Evolutionary conservation across 2,113 vertebrate genomes (phyloP).

Genomic region (Saiga tatarica): DNA sequence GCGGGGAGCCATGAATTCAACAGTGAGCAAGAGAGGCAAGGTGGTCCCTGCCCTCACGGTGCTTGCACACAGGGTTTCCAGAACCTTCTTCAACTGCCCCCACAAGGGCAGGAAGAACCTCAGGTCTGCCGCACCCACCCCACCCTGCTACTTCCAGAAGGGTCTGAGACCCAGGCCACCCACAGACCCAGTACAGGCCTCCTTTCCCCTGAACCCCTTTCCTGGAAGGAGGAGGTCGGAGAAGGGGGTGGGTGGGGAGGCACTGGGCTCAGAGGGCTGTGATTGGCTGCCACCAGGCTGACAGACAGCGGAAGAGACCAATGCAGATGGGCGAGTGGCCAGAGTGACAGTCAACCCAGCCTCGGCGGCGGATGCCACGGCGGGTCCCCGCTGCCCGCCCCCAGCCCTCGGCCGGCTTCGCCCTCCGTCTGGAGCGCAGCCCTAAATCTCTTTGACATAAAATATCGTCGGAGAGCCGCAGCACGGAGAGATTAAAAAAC

Average conservation of each 20-base stretch:
- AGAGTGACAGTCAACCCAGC: background rate
- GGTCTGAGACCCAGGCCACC: background rate
- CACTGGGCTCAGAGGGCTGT: background rate
- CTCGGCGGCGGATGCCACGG: background rate
- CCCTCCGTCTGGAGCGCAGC: constrained; percentile 42
- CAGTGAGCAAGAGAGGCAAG: accelerated
- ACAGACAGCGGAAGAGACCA: constrained; percentile 47
- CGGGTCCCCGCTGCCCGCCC: background rate
- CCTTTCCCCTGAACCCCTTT: background rate
- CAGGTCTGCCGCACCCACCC: background rate
- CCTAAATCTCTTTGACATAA: constrained; percentile 83
- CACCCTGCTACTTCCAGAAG: background rate
- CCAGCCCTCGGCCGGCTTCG: background rate
- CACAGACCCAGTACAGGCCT: background rate
- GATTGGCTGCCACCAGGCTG: constrained; percentile 52
- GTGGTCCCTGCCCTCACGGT: background rate
- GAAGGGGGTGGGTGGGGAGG: background rate
- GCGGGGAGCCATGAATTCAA: background rate
- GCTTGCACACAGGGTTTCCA: background rate
- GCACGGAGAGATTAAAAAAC: constrained; percentile 88
- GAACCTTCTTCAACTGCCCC: background rate
- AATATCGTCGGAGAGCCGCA: constrained; percentile 77
- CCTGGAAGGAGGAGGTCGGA: background rate
- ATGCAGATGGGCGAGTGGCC: background rate
- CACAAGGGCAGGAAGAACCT: background rate